phyloP scores from a whole-genome alignment of 2,888 invertebrate species.

The Xylota segnis region DNA sequence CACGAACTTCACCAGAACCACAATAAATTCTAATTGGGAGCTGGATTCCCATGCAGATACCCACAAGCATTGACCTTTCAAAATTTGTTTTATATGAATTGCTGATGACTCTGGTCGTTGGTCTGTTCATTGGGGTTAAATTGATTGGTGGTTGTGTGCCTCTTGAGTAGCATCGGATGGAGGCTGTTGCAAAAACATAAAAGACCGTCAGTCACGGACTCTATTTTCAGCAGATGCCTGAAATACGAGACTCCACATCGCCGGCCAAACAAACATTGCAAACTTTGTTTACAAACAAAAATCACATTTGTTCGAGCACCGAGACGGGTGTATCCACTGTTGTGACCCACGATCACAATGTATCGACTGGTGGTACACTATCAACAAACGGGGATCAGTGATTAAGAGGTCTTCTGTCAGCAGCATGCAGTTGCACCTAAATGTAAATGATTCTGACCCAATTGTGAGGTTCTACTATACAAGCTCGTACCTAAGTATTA shows the following conservation, averaged over 20 bases:
- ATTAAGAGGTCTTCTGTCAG: conserved; percentile 44
- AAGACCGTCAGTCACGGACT: background rate
- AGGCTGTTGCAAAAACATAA: conserved; percentile 17
- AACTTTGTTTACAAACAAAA: conserved; percentile 63
- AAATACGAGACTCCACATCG: conserved; percentile 47
- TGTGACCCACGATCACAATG: conserved; percentile 46
- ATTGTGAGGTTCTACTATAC: conserved; percentile 21
- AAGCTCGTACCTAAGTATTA: too few relatives aligned
- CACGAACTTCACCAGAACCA: conserved; percentile 53
- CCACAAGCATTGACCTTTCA: conserved; percentile 73
- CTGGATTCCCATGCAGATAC: conserved; percentile 65
- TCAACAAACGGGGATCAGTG: conserved; percentile 1
- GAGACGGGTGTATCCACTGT: conserved; percentile 22
- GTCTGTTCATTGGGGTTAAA: conserved; percentile 69
- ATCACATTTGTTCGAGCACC: conserved; percentile 32
- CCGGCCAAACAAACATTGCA: conserved; percentile 31
- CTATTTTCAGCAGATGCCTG: conserved; percentile 54
- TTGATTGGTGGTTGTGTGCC: conserved; percentile 51
- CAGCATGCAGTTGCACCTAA: conserved; percentile 1
- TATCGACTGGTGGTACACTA: conserved; percentile 19
- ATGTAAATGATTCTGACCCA: conserved; percentile 19
- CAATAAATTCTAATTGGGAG: conserved; percentile 75
- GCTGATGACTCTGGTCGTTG: conserved; percentile 35
- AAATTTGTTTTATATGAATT: conserved; percentile 66
- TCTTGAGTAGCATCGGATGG: conserved; percentile 51